Percentiles rank a stretch among this genome's conserved stretches.
phyloP scores from a whole-genome alignment of 2,888 invertebrate species.

The Diabrotica balteata region DNA sequence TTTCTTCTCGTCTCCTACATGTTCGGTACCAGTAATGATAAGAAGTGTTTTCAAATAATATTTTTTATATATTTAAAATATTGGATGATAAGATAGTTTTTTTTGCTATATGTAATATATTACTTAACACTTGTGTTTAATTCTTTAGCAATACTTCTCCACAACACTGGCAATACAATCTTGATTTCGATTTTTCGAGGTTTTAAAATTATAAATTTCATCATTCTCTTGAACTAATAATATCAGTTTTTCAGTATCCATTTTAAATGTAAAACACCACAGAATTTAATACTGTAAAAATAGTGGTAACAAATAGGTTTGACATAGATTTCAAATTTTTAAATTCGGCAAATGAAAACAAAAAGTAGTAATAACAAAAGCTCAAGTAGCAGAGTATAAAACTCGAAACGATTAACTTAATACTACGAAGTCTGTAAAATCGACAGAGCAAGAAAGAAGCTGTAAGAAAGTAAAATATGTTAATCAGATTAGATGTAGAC shows the following conservation, averaged over 20 bases:
- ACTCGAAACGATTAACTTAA: no score
- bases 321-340: no score
- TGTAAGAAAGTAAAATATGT: no score
- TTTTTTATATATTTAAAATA: constrained; percentile 1
- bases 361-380: no score
- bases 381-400: no score
- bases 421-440: no score
- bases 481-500: no score
- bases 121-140: constrained; percentile 6
- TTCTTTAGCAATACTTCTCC: constrained; percentile 3
- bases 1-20: not conserved
- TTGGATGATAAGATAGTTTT: not conserved
- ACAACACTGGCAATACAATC: not conserved
- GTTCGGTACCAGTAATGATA: constrained; percentile 2
- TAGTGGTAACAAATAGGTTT: no score
- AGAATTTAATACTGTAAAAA: no score
- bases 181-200: not conserved
- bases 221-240: not conserved
- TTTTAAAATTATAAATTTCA: not conserved
- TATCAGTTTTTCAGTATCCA: constrained; percentile 2
- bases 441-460: no score
- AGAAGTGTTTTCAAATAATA: constrained; percentile 2
- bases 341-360: no score
- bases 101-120: constrained; percentile 1
- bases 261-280: not conserved